These are phyloP conservation scores for Stegostoma tigrinum DNA, from an alignment of 2,113 vertebrate genomes.

Conservation along the genomic window DNA sequence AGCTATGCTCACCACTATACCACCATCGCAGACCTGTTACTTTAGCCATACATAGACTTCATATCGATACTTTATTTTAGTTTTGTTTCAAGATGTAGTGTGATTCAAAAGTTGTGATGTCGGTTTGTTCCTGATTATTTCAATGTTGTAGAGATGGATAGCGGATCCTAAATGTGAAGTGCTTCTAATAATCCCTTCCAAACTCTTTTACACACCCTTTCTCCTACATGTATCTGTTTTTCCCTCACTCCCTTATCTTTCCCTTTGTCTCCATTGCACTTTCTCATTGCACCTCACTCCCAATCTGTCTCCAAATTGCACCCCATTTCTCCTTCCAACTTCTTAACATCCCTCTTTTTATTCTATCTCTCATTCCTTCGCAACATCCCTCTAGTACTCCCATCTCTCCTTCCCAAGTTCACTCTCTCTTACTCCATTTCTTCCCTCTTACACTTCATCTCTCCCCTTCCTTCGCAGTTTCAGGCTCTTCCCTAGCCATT, in stretches of 20 bases:
- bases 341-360: not conserved
- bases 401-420: not conserved
- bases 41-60: accelerated
- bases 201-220: not conserved
- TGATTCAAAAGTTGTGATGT: not conserved
- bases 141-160: not conserved
- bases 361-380: not conserved
- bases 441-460: not conserved
- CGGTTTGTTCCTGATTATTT: not conserved
- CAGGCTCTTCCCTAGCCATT: not conserved
- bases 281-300: not conserved
- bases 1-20: conserved; percentile 37
- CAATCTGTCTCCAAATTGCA: not conserved
- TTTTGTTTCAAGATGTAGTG: too few species aligned
- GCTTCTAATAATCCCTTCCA: not conserved
- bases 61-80: not conserved
- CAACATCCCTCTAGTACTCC: not conserved
- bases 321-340: not conserved
- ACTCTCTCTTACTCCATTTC: not conserved
- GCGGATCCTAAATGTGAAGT: not conserved
- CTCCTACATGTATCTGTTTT: not conserved
- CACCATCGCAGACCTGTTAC: conserved; percentile 5
- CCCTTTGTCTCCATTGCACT: not conserved
- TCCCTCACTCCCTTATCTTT: not conserved
- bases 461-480: not conserved